Evolutionary conservation across 1,140 invertebrate species (phyloP).

Genomic region (Heterodera carotae): DNA sequence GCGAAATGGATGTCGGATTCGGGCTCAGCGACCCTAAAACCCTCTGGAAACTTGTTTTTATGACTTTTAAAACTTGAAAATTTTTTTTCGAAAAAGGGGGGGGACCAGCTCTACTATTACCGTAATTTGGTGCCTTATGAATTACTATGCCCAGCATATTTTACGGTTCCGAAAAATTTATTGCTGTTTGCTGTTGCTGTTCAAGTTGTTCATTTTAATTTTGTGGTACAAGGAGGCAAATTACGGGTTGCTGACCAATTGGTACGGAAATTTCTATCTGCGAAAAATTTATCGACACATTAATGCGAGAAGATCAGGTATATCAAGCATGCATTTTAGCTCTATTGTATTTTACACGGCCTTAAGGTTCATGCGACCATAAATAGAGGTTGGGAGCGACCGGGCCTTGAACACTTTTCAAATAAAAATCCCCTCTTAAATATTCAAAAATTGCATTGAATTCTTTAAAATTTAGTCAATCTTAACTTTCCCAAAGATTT

Average conservation of each 20-base stretch:
- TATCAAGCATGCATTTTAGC: neutral
- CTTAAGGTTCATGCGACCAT: no score
- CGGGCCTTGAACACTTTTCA: no score
- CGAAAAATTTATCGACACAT: slow-evolving; percentile 7
- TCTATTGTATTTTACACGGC: no score
- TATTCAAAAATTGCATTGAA: no score
- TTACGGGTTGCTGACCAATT: slow-evolving; percentile 9
- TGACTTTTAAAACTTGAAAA: neutral
- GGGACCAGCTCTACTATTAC: no score
- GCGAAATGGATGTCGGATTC: no score
- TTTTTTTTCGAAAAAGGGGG: no score
- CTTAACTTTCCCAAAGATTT: neutral
- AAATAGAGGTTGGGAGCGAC: no score
- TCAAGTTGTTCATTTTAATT: slow-evolving; percentile 10
- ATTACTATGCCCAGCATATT: neutral
- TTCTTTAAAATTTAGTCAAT: neutral
- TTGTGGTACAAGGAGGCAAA: slow-evolving; percentile 4
- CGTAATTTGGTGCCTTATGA: no score
- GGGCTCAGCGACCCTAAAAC: no score
- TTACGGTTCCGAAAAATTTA: neutral
- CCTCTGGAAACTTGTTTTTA: no score
- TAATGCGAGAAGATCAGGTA: neutral
- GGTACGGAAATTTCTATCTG: slow-evolving; percentile 24
- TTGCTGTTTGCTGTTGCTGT: neutral
- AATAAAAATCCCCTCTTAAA: no score